Percentiles rank a stretch among this genome's conserved stretches.
These are phyloP conservation scores for Drosophila repletoides DNA, from an alignment of 1,140 invertebrate genomes.

Conservation along the genomic window DNA sequence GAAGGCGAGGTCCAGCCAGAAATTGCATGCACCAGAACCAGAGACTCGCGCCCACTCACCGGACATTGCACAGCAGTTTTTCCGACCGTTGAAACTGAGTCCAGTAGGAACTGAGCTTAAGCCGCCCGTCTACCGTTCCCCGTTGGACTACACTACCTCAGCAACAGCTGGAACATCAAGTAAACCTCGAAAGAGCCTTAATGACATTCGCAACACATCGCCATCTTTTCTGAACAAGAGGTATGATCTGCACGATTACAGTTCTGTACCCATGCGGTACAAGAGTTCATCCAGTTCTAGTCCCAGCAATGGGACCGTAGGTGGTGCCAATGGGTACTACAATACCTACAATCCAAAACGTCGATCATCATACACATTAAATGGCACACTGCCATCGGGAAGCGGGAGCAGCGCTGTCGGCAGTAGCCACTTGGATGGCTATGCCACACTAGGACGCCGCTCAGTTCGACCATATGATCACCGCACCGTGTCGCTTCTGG, in stretches of 20 bases:
- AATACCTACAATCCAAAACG: constrained; percentile 80
- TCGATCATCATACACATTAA: constrained; percentile 74
- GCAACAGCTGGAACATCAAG: constrained; percentile 35
- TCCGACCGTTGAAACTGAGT: constrained; percentile 72
- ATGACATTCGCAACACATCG: constrained; percentile 75
- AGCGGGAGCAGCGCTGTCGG: constrained; percentile 31
- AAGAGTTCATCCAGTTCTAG: constrained; percentile 73
- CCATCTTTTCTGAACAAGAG: constrained; percentile 69
- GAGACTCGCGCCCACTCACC: constrained; percentile 64
- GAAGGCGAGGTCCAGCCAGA: constrained; percentile 68
- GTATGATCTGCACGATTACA: constrained; percentile 66
- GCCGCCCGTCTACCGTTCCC: constrained; percentile 72
- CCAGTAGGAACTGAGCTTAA: constrained; percentile 76
- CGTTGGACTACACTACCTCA: constrained; percentile 54
- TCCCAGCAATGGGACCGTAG: constrained; percentile 61
- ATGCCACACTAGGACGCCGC: constrained; percentile 76
- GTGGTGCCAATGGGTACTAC: constrained; percentile 55
- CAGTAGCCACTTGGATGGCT: constrained; percentile 64
- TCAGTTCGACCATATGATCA: constrained; percentile 73
- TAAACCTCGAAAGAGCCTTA: constrained; percentile 76
- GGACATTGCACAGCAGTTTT: constrained; percentile 77
- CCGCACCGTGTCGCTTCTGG: constrained; percentile 75
- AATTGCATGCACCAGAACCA: constrained; percentile 36
- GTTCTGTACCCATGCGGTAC: constrained; percentile 64
- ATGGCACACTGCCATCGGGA: constrained; percentile 53